These are phyloP conservation scores for Eristalis tenax DNA, from an alignment of 2,888 invertebrate species.

Conservation along the genomic window DNA sequence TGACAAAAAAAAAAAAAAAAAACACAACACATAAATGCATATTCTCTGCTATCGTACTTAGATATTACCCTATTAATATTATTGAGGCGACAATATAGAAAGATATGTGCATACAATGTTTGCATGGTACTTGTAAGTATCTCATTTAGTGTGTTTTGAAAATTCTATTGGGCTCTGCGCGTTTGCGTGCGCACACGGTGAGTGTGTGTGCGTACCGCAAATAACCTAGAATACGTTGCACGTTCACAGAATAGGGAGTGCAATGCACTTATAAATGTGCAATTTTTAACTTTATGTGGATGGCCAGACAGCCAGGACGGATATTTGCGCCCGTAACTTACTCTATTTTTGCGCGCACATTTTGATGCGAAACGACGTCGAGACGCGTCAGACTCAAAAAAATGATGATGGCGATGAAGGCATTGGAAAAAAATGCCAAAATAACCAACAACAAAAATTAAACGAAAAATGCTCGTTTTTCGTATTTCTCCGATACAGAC, in stretches of 20 bases:
- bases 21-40: conserved; percentile 15
- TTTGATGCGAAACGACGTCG: conserved; percentile 54
- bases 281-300: conserved; percentile 71
- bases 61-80: conserved; percentile 68
- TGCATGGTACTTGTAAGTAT: neutral
- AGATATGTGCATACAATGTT: neutral
- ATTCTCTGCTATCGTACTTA: conserved; percentile 17
- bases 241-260: conserved; percentile 68
- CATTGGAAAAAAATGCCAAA: conserved; percentile 31
- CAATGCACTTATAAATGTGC: conserved; percentile 71
- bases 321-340: conserved; percentile 72
- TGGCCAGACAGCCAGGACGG: conserved; percentile 70
- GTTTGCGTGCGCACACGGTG: neutral
- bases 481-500: neutral
- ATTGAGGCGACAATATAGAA: conserved; percentile 58
- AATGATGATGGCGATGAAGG: conserved; percentile 53
- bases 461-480: neutral
- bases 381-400: conserved; percentile 51
- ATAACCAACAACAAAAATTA: conserved; percentile 4
- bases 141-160: conserved; percentile 27
- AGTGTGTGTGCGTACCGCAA: conserved; percentile 48
- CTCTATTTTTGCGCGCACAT: conserved; percentile 69
- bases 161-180: conserved; percentile 46
- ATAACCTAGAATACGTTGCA: conserved; percentile 71
- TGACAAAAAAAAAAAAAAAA: conserved; percentile 3